These are phyloP conservation scores for Pristionchus entomophagus DNA, from an alignment of 2,888 invertebrate genomes.

Conservation along the genomic window DNA sequence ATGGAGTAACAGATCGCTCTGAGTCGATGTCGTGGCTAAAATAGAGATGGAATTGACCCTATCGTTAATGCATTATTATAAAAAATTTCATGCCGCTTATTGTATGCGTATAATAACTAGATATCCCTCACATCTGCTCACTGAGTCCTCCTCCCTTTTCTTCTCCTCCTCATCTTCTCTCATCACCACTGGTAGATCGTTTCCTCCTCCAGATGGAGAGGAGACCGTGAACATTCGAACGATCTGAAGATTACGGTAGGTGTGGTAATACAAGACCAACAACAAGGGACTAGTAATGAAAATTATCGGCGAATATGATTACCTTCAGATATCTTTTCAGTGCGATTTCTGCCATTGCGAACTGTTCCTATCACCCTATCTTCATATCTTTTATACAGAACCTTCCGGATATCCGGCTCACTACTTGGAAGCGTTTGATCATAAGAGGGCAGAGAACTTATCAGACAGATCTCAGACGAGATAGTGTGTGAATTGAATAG, in stretches of 20 bases:
- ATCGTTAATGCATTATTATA: too few relatives aligned
- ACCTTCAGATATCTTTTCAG: background rate
- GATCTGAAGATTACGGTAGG: background rate
- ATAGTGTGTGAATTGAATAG: background rate
- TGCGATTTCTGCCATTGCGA: background rate
- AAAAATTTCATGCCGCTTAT: too few relatives aligned
- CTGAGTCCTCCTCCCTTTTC: background rate
- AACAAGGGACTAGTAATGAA: background rate
- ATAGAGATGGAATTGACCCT: background rate
- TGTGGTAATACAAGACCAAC: background rate
- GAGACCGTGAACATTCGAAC: constrained; percentile 7
- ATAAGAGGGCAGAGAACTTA: background rate
- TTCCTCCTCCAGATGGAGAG: background rate
- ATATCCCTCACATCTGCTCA: background rate
- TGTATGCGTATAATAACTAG: too few relatives aligned
- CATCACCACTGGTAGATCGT: background rate
- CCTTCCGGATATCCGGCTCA: background rate
- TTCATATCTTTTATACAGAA: background rate
- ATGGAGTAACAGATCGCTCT: background rate
- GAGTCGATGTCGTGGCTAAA: constrained; percentile 21
- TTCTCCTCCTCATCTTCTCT: background rate
- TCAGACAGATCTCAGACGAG: background rate
- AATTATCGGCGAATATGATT: background rate
- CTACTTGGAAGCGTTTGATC: background rate
- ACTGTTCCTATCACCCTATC: background rate